Evolutionary conservation across 2,888 invertebrate species (phyloP).

Genomic region (Dicranocentrus wangi): DNA sequence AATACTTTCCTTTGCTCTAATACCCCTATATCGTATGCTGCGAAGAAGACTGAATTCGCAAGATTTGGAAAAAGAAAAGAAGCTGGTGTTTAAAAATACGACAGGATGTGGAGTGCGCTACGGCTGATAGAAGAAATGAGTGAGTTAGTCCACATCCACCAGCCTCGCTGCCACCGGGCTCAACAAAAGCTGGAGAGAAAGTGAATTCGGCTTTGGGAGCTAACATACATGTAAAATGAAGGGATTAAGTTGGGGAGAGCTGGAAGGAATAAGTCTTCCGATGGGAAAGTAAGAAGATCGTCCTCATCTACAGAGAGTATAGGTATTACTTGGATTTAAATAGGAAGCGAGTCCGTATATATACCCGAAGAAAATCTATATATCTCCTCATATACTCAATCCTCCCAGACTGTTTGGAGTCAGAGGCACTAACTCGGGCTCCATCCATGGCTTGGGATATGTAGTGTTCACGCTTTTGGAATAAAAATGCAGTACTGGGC

Average conservation of each 20-base stretch:
- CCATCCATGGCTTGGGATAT: background rate
- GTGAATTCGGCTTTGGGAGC: constrained; percentile 22
- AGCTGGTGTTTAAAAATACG: too few relatives aligned
- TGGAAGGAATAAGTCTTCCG: constrained; percentile 15
- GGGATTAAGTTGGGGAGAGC: constrained; percentile 20
- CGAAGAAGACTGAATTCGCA: background rate
- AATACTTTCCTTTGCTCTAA: constrained; percentile 19
- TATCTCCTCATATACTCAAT: constrained; percentile 8
- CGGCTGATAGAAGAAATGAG: constrained; percentile 20
- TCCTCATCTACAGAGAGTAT: background rate
- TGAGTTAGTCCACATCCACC: constrained; percentile 25
- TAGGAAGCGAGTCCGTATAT: background rate
- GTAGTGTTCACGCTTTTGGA: too few relatives aligned
- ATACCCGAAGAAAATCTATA: background rate
- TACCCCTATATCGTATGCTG: background rate
- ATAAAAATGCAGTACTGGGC: too few relatives aligned
- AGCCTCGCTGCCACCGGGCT: constrained; percentile 15
- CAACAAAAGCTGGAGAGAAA: constrained; percentile 32
- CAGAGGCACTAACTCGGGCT: constrained; percentile 9
- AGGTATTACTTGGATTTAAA: background rate
- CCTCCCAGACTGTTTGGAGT: constrained; percentile 62
- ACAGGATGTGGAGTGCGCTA: too few relatives aligned
- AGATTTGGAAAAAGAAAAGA: too few relatives aligned
- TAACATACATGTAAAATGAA: constrained; percentile 29
- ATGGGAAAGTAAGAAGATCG: constrained; percentile 35